Evolutionary conservation across 2,113 vertebrate species (phyloP).

Genomic region (Pao palembangensis): DNA sequence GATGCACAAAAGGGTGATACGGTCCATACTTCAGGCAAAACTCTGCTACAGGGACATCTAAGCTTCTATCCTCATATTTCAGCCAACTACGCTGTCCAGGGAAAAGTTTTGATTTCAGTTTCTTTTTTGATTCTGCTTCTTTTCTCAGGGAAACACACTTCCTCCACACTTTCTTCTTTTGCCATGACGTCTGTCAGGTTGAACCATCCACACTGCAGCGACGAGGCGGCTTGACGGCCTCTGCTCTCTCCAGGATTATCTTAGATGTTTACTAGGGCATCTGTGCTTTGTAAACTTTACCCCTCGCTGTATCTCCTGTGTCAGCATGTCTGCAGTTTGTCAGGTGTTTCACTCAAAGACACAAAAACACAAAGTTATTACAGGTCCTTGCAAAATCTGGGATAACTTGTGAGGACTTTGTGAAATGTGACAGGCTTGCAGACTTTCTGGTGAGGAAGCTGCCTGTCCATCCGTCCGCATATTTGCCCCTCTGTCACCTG

Average conservation of each 20-base stretch:
- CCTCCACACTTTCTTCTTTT: neutral
- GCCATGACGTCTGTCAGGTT: conserved; percentile 5
- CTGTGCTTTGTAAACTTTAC: neutral
- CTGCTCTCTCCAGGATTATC: conserved; percentile 15
- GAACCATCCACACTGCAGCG: neutral
- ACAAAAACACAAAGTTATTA: neutral
- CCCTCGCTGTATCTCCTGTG: neutral
- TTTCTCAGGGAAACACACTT: neutral
- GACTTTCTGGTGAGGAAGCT: no score
- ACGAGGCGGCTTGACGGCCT: neutral
- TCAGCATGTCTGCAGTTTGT: neutral
- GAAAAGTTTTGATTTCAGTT: neutral
- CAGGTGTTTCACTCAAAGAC: neutral
- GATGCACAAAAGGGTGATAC: no score
- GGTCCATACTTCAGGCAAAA: no score
- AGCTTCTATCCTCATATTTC: neutral
- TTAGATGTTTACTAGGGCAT: conserved; percentile 14
- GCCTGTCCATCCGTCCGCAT: no score
- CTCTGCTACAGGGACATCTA: no score
- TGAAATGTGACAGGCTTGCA: no score
- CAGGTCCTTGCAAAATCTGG: no score
- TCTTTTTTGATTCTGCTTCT: neutral
- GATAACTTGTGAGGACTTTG: no score
- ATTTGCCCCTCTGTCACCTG: no score
- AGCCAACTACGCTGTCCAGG: neutral